Percentiles rank a stretch among this genome's conserved stretches.
Conservation (phyloP, 2,888 invertebrate genomes). For the Drosophila cognata region DNA sequence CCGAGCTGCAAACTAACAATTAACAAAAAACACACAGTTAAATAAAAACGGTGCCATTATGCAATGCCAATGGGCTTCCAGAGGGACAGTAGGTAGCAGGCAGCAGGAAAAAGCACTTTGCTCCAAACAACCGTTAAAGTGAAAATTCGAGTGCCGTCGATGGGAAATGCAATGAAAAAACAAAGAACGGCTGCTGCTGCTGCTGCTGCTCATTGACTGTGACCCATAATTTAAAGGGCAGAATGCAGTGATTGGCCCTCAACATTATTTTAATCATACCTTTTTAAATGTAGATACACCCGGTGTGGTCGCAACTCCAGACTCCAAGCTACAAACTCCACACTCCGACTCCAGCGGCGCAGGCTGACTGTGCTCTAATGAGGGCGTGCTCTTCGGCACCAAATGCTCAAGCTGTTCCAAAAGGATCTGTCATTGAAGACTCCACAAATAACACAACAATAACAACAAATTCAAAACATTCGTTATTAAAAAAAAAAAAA, state of each 20-base stretch:
- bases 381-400: constrained; percentile 69
- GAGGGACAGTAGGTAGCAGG: neutral
- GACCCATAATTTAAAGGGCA: constrained; percentile 76
- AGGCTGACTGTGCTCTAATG: constrained; percentile 65
- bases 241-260: constrained; percentile 24
- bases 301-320: constrained; percentile 59
- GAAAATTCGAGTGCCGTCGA: constrained; percentile 72
- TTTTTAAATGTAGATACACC: constrained; percentile 73
- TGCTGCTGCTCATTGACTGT: constrained; percentile 71
- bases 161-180: constrained; percentile 73
- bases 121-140: constrained; percentile 75
- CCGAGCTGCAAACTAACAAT: constrained; percentile 56
- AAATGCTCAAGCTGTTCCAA: constrained; percentile 70
- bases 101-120: constrained; percentile 29
- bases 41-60: constrained; percentile 40
- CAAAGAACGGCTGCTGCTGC: constrained; percentile 33
- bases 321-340: constrained; percentile 19
- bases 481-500: constrained; percentile 13
- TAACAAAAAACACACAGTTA: constrained; percentile 42
- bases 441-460: constrained; percentile 14
- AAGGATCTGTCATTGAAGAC: constrained; percentile 72
- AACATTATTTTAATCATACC: constrained; percentile 76
- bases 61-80: constrained; percentile 15
- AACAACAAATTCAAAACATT: constrained; percentile 29
- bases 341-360: constrained; percentile 39